Conservation (phyloP, 1,140 invertebrate genomes). For the Uloborus diversus region DNA sequence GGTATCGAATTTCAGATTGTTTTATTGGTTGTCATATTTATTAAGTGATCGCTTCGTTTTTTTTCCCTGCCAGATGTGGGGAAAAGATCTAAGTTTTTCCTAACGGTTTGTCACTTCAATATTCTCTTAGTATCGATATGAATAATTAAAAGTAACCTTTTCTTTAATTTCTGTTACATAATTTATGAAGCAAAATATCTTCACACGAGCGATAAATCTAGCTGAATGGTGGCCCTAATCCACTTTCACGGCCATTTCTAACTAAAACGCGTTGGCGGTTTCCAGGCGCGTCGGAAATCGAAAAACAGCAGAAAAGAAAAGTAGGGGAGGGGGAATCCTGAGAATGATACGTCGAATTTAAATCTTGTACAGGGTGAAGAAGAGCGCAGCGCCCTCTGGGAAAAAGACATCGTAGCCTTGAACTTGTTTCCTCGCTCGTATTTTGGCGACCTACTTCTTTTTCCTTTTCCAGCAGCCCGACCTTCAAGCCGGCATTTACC, state of each 20-base stretch:
- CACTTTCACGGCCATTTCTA: background rate
- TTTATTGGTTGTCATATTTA: too few species aligned
- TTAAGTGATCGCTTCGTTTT: too few species aligned
- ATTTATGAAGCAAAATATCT: background rate
- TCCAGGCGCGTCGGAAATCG: background rate
- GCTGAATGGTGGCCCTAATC: background rate
- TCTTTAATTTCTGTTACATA: too few species aligned
- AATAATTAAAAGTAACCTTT: too few species aligned
- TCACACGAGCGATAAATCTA: background rate
- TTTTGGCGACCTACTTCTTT: conserved; percentile 53
- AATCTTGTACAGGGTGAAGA: too few species aligned
- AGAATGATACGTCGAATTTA: background rate
- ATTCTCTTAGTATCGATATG: too few species aligned
- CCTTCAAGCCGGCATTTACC: conserved; percentile 26
- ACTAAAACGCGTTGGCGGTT: background rate
- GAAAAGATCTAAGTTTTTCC: too few species aligned
- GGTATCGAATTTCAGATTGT: too few species aligned
- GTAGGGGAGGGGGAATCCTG: background rate
- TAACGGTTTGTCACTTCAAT: too few species aligned
- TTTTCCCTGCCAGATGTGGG: too few species aligned
- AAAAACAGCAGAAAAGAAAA: conserved; percentile 6
- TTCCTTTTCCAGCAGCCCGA: conserved; percentile 34
- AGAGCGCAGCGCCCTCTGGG: conserved; percentile 31
- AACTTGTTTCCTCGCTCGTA: conserved; percentile 57
- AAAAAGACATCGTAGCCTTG: conserved; percentile 52